Percentiles rank a stretch among this genome's conserved stretches.
phyloP scores from a whole-genome alignment of 2,888 invertebrate genomes.

The Drosophila phalerata region DNA sequence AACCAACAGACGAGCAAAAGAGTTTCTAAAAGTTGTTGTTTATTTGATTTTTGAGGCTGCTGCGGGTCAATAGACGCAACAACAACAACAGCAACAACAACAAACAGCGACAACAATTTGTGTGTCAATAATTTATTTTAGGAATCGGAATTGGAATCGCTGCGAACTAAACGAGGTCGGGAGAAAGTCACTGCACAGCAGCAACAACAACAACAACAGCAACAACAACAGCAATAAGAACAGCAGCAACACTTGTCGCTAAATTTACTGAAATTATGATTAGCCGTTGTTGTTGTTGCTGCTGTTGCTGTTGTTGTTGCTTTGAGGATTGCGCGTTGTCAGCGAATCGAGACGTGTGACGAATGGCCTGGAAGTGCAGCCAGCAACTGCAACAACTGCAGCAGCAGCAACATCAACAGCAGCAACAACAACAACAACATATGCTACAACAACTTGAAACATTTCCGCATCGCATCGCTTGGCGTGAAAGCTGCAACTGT shows the following conservation, averaged over 20 bases:
- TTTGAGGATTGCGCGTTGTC: slow-evolving; percentile 68
- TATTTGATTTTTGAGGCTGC: slow-evolving; percentile 35
- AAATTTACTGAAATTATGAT: slow-evolving; percentile 75
- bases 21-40: slow-evolving; percentile 67
- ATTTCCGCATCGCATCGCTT: slow-evolving; percentile 67
- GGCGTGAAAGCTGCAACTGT: slow-evolving; percentile 35
- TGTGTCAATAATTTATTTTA: slow-evolving; percentile 76
- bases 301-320: slow-evolving; percentile 45
- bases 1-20: slow-evolving; percentile 24
- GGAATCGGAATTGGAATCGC: slow-evolving; percentile 70
- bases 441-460: slow-evolving; percentile 32
- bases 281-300: slow-evolving; percentile 38
- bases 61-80: slow-evolving; percentile 70
- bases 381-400: slow-evolving; percentile 56
- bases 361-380: slow-evolving; percentile 77
- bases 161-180: slow-evolving; percentile 75
- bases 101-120: slow-evolving; percentile 52
- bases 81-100: slow-evolving; percentile 16
- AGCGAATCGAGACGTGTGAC: slow-evolving; percentile 76
- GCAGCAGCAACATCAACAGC: slow-evolving; percentile 21
- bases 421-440: slow-evolving; percentile 10
- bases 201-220: slow-evolving; percentile 25
- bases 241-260: slow-evolving; percentile 64
- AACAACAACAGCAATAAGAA: not conserved
- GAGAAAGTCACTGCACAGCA: slow-evolving; percentile 70